Evolutionary conservation across 2,113 vertebrate species (phyloP).

Genomic region (Trogon surrucura): DNA sequence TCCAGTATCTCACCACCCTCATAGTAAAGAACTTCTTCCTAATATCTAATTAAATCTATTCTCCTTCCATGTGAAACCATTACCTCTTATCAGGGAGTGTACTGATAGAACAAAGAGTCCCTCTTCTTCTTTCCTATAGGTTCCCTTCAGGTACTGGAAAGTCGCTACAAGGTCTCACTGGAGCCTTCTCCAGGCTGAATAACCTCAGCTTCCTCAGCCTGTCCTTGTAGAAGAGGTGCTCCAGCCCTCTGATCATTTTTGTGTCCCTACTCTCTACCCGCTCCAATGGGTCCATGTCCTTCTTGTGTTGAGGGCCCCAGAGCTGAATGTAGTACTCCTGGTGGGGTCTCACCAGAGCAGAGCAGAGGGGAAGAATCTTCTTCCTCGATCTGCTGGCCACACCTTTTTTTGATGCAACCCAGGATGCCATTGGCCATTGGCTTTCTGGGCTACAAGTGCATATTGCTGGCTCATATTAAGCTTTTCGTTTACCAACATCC

Average conservation of each 20-base stretch:
- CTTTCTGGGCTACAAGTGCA: too few relatives aligned
- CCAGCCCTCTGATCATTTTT: not conserved
- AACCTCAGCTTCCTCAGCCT: not conserved
- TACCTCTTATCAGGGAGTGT: too few relatives aligned
- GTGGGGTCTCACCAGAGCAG: not conserved
- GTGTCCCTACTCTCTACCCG: not conserved
- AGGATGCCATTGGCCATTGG: too few relatives aligned
- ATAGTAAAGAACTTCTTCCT: not conserved
- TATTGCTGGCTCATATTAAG: too few relatives aligned
- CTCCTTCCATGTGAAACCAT: not conserved
- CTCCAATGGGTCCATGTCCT: not conserved
- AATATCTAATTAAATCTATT: not conserved
- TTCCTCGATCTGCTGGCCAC: not conserved
- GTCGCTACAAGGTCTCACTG: not conserved
- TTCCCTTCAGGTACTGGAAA: not conserved
- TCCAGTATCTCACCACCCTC: not conserved
- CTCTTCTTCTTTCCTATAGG: not conserved
- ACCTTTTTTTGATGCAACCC: not conserved
- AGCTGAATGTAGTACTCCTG: not conserved
- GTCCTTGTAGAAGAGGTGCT: not conserved
- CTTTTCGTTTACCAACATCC: too few relatives aligned
- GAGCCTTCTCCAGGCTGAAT: not conserved
- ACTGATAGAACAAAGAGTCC: not conserved
- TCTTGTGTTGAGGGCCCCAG: not conserved
- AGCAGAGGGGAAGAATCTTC: not conserved